Evolutionary conservation across 2,113 vertebrate genomes (phyloP).

Genomic region (Syngnathus typhle): DNA sequence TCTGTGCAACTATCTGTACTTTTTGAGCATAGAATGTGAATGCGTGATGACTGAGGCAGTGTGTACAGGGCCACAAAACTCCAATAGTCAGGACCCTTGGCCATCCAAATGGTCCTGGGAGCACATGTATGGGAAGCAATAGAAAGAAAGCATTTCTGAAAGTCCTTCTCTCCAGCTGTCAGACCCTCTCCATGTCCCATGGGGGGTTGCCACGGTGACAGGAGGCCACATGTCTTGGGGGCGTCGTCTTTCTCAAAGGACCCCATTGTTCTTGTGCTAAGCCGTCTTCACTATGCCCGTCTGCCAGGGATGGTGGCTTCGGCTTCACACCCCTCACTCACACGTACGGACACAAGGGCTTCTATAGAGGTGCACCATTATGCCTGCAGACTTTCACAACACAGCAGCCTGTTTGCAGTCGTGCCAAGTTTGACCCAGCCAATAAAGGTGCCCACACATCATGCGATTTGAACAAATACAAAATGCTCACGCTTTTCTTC

Average conservation of each 20-base stretch:
- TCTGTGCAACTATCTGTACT: not conserved
- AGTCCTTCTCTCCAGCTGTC: slow-evolving; percentile 75
- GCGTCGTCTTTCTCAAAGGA: slow-evolving; percentile 75
- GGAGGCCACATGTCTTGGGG: slow-evolving; percentile 80
- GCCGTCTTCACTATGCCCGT: slow-evolving; percentile 70
- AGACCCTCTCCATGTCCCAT: slow-evolving; percentile 63
- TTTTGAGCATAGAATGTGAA: not conserved
- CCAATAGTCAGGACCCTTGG: slow-evolving; percentile 16
- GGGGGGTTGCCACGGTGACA: slow-evolving; percentile 78
- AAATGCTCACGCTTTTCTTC: not conserved
- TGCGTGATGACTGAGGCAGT: slow-evolving; percentile 1
- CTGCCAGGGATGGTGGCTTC: slow-evolving; percentile 58
- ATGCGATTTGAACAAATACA: not conserved
- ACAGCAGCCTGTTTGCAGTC: slow-evolving; percentile 6
- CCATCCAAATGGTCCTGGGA: slow-evolving; percentile 28
- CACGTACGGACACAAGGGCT: slow-evolving; percentile 15
- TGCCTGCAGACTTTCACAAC: slow-evolving; percentile 13
- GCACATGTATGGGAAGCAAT: slow-evolving; percentile 37
- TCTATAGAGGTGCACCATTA: slow-evolving; percentile 27
- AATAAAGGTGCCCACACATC: not conserved
- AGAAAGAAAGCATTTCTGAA: slow-evolving; percentile 66
- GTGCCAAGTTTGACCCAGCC: not conserved
- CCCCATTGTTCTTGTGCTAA: slow-evolving; percentile 76
- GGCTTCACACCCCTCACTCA: slow-evolving; percentile 47
- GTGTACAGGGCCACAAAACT: not conserved